These are phyloP conservation scores for Seladonia tumulorum DNA, from an alignment of 2,888 invertebrate species.

Conservation along the genomic window DNA sequence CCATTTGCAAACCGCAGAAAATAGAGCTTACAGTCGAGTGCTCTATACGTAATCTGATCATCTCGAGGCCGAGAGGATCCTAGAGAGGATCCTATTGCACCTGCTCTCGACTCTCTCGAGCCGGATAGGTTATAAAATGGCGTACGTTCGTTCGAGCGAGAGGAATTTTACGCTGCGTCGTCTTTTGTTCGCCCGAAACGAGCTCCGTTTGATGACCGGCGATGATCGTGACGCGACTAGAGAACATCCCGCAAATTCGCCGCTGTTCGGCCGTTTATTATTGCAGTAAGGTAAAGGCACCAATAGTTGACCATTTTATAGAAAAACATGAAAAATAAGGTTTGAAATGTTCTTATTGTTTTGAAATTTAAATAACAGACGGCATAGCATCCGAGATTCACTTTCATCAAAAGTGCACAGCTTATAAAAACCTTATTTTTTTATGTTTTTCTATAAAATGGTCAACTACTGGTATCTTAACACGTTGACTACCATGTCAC, in stretches of 20 bases:
- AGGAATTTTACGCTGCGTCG: neutral
- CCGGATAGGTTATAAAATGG: neutral
- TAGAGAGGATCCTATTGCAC: neutral
- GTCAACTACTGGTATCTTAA: no score
- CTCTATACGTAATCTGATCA: neutral
- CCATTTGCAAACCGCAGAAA: neutral
- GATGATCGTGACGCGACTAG: neutral
- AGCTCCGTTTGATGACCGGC: neutral
- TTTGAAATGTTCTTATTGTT: no score
- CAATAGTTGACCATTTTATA: no score
- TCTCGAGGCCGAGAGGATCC: neutral
- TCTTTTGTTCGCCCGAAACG: neutral
- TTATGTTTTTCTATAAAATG: no score
- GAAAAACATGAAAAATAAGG: no score
- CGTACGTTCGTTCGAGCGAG: neutral
- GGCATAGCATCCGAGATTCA: no score
- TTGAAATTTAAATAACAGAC: no score
- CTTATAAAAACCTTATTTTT: no score
- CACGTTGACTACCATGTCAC: no score
- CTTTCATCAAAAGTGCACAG: no score
- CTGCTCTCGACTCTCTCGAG: neutral
- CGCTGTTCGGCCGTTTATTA: neutral
- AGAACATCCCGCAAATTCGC: neutral
- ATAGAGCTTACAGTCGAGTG: neutral
- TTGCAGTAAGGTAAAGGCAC: no score